A percentile compares a stretch with the other conserved stretches of the same genome.
phyloP scores from a whole-genome alignment of 1,140 invertebrate species.

The Drosophila tani region DNA sequence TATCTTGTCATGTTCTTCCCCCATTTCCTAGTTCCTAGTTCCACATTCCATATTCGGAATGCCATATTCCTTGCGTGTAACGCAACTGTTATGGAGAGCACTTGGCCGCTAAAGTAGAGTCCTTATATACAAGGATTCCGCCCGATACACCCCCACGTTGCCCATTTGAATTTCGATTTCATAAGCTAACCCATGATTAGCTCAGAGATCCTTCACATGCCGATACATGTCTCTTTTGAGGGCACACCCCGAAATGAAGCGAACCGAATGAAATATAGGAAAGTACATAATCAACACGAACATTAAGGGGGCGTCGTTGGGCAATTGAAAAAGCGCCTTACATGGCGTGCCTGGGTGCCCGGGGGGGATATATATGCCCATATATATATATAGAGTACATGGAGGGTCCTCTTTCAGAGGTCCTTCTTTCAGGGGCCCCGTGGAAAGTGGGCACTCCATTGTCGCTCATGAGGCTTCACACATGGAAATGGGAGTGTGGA shows the following conservation, averaged over 20 bases:
- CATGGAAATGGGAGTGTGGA: conserved; percentile 10
- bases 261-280: conserved; percentile 38
- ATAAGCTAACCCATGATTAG: conserved; percentile 69
- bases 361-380: not conserved
- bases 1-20: not conserved
- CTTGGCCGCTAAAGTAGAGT: conserved; percentile 31
- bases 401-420: conserved; percentile 50
- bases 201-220: conserved; percentile 57
- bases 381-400: conserved; percentile 21
- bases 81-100: conserved; percentile 38
- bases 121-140: conserved; percentile 38
- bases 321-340: conserved; percentile 60
- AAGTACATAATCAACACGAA: conserved; percentile 75
- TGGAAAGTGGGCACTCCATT: conserved; percentile 56
- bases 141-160: too few relatives aligned
- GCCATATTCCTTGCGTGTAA: conserved; percentile 29
- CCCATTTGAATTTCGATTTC: conserved; percentile 66
- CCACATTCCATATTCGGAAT: conserved; percentile 1
- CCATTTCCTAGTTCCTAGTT: not conserved
- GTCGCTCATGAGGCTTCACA: conserved; percentile 63
- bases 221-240: conserved; percentile 17
- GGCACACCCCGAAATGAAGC: conserved; percentile 36
- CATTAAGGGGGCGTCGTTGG: conserved; percentile 57
- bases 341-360: conserved; percentile 17
- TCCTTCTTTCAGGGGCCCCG: conserved; percentile 1